Evolutionary conservation across 2,888 invertebrate genomes (phyloP), one percentile per base, ranked within the genome.

Genomic region (Eilema depressum): DNA sequence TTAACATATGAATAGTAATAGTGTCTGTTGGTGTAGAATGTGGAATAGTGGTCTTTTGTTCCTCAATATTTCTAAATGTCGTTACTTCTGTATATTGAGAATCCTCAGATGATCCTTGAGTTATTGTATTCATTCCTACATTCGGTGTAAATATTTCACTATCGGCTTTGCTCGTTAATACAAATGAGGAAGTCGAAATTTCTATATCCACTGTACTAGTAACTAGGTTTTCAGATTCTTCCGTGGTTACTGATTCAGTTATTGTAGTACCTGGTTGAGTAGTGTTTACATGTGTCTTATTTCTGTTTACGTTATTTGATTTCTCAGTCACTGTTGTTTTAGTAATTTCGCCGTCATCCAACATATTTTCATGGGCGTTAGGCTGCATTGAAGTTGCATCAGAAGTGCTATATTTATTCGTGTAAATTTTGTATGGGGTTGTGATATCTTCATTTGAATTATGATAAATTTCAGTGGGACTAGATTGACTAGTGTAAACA

Each of bases 51-150:
- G 26, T 61, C 30, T 0, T 26, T 25, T 25, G n/a, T 65, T 59
- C n/a, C 5, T 60, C 59, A 23, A 20, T 14, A 20, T 10, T 25
- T 25, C 23, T 20, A 17, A 28, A 56, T 3, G 23, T 66, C 25
- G 75, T 72, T 57, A 76, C 64, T 75, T 63, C 57, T 20, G 20
- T 67, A 28, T 70, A 11, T 59, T 67, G 47, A 30, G 25, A 30
- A 28, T n/a, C 41, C 57, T 66, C 57, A 25, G 63, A 63, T 25
- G 63, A 30, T 47, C 33, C 25, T 63, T 33, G 30, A 2, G 8
- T 30, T 20, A 23, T 25, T 61, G 23, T 56, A 26, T 62, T 28
- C 47, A 28, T 28, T 47, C 12, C 33, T 25, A 30, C 37, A 25
- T 28, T 14, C 12, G 11, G 2, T 23, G 26, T 56, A n/a, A 57